Evolutionary conservation across 53 echinoderm and acorn worm genomes (phyloP).

Genomic region (Apostichopus leukothele): DNA sequence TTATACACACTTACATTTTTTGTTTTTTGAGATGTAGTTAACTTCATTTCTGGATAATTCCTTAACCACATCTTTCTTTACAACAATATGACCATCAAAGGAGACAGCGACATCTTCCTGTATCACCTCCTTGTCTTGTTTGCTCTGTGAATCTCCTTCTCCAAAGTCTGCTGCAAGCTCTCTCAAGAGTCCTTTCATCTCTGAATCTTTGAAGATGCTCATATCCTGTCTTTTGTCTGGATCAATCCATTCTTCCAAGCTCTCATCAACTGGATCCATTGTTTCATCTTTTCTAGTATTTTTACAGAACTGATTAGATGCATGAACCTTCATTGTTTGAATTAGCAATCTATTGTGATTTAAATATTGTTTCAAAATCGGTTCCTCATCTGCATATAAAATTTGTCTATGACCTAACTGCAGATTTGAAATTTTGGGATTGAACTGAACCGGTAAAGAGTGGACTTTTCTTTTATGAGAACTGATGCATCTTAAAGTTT

Average conservation of each 20-base stretch:
- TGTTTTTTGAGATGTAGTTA: background rate
- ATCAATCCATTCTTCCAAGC: slow-evolving; percentile 64
- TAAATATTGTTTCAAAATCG: background rate
- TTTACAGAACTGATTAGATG: background rate
- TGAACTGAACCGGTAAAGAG: background rate
- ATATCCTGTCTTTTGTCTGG: slow-evolving; percentile 53
- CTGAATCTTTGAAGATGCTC: slow-evolving; percentile 53
- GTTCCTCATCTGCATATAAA: background rate
- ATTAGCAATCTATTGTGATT: background rate
- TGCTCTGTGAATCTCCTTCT: background rate
- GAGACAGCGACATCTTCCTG: slow-evolving; percentile 17
- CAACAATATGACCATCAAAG: background rate
- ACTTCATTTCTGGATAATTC: background rate
- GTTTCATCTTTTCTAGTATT: background rate
- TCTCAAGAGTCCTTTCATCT: slow-evolving; percentile 66
- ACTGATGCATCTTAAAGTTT: background rate
- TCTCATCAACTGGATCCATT: background rate
- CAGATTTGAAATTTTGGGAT: background rate
- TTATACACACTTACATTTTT: background rate
- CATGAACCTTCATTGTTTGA: background rate
- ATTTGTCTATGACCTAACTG: background rate
- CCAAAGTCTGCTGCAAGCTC: slow-evolving; percentile 88
- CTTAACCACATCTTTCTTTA: slow-evolving; percentile 9
- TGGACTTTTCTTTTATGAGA: background rate
- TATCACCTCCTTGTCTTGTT: background rate